phyloP scores from a whole-genome alignment of 2,888 invertebrate species.

The Laothoe populi region DNA sequence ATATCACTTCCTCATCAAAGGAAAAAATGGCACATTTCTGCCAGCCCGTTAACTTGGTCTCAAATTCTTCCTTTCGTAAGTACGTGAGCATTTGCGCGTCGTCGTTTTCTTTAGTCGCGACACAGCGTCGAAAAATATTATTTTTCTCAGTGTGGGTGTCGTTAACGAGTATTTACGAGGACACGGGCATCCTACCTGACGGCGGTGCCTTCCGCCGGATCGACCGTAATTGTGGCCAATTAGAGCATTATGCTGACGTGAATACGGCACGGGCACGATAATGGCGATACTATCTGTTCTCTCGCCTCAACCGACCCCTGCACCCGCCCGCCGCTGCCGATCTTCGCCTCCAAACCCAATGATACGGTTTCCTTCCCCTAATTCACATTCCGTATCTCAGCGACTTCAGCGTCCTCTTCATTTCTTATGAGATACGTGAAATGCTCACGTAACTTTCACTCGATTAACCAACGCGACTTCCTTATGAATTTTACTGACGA shows the following conservation, averaged over 20 bases:
- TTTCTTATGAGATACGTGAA: slow-evolving; percentile 72
- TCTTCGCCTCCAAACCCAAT: slow-evolving; percentile 58
- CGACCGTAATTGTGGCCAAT: slow-evolving; percentile 82
- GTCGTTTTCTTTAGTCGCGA: slow-evolving; percentile 66
- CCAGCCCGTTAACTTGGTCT: slow-evolving; percentile 67
- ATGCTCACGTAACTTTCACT: slow-evolving; percentile 76
- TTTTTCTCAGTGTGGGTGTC: slow-evolving; percentile 75
- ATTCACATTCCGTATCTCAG: slow-evolving; percentile 74
- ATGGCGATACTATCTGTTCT: slow-evolving; percentile 78
- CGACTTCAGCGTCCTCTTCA: slow-evolving; percentile 66
- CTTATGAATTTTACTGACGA: slow-evolving; percentile 66
- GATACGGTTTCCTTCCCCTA: slow-evolving; percentile 69
- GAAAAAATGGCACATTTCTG: slow-evolving; percentile 62
- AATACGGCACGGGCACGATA: slow-evolving; percentile 80
- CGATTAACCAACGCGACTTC: slow-evolving; percentile 73
- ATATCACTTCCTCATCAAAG: slow-evolving; percentile 62
- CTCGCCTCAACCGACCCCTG: slow-evolving; percentile 43
- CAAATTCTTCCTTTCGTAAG: slow-evolving; percentile 67
- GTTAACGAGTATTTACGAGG: slow-evolving; percentile 83
- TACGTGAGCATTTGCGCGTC: slow-evolving; percentile 72
- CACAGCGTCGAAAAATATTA: slow-evolving; percentile 77
- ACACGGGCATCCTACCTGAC: slow-evolving; percentile 77
- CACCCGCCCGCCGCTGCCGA: slow-evolving; percentile 35
- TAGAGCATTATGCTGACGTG: slow-evolving; percentile 84
- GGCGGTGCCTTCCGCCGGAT: slow-evolving; percentile 74